A percentile compares a stretch with the other conserved stretches of the same genome.
Evolutionary conservation across 2,113 vertebrate species (phyloP).

Genomic region (Clarias magur): DNA sequence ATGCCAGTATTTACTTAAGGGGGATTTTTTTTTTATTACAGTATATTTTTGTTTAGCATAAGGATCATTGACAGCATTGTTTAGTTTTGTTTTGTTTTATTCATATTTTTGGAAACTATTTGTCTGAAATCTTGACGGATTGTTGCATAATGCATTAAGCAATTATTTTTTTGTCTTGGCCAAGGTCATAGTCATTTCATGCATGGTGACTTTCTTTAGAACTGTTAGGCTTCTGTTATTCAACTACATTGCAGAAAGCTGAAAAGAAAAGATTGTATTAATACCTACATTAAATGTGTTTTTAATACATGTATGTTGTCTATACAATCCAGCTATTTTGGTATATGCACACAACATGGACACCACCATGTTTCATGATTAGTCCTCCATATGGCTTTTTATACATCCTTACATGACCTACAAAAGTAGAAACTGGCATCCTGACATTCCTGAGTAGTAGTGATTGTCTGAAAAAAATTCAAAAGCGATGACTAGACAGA

Average conservation of each 20-base stretch:
- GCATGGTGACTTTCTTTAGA: background rate
- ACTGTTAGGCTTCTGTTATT: background rate
- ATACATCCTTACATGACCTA: background rate
- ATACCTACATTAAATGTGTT: background rate
- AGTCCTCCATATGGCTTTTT: background rate
- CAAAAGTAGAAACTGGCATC: background rate
- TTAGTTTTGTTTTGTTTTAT: background rate
- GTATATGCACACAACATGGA: background rate
- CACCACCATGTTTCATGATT: background rate
- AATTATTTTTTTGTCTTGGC: background rate
- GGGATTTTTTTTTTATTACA: background rate
- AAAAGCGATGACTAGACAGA: conserved; percentile 36
- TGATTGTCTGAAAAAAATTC: conserved; percentile 20
- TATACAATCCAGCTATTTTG: background rate
- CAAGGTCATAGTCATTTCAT: background rate
- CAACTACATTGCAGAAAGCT: background rate
- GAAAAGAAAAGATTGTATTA: background rate
- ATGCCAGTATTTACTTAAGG: conserved; percentile 4
- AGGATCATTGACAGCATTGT: background rate
- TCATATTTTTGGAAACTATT: background rate
- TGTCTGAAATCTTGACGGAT: background rate
- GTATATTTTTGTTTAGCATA: background rate
- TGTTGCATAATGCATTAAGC: background rate
- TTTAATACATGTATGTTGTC: background rate
- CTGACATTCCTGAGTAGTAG: background rate